Evolutionary conservation across 2,888 invertebrate species (phyloP).

Genomic region (Sericinus montela): DNA sequence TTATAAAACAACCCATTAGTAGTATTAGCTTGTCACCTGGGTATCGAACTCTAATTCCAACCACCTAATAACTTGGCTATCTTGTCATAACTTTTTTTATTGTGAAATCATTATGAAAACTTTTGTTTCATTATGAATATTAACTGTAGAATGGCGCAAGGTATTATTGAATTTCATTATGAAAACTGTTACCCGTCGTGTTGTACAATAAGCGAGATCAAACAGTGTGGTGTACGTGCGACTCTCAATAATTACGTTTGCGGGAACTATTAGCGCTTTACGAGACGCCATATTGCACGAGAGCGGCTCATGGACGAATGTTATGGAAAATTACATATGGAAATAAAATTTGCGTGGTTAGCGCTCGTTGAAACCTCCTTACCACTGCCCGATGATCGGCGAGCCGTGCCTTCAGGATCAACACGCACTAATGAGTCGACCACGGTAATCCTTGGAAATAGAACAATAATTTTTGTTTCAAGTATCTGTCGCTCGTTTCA

Average conservation of each 20-base stretch:
- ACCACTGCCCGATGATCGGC: constrained; percentile 1
- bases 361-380: constrained; percentile 13
- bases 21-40: no score
- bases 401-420: constrained; percentile 17
- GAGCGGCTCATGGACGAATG: constrained; percentile 28
- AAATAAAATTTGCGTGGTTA: constrained; percentile 25
- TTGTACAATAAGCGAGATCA: constrained; percentile 67
- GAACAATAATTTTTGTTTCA: constrained; percentile 9
- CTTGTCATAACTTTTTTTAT: no score
- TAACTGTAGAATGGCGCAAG: not conserved
- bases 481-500: no score
- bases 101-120: no score
- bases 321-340: constrained; percentile 41
- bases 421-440: constrained; percentile 4
- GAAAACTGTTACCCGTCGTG: constrained; percentile 27
- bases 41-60: no score
- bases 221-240: constrained; percentile 59
- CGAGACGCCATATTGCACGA: constrained; percentile 49
- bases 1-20: no score
- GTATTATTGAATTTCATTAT: constrained; percentile 23
- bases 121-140: no score
- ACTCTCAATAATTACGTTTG: constrained; percentile 76
- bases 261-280: constrained; percentile 56
- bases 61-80: no score
- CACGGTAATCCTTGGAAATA: constrained; percentile 5